phyloP scores from a whole-genome alignment of 1,140 invertebrate genomes.

The Pseudoatta argentina region DNA sequence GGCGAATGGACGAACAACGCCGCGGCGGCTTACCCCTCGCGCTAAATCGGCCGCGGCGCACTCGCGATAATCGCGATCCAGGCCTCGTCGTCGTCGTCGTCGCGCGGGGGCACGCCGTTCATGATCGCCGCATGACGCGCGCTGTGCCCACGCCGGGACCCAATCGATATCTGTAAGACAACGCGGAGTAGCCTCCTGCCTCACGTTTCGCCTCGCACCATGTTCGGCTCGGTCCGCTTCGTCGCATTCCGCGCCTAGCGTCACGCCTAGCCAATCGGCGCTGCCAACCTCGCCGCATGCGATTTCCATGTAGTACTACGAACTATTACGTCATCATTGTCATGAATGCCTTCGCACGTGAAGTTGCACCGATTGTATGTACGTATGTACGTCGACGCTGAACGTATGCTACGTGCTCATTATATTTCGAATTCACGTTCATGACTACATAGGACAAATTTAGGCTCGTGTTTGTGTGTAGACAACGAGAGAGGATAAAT shows the following conservation, averaged over 20 bases:
- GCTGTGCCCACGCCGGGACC: constrained; percentile 53
- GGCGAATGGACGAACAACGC: background rate
- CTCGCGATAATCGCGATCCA: constrained; percentile 5
- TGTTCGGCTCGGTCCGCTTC: constrained; percentile 71
- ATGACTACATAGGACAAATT: background rate
- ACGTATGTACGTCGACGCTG: no score
- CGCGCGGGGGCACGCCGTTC: constrained; percentile 53
- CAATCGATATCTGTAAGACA: constrained; percentile 80
- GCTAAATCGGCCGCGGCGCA: constrained; percentile 19
- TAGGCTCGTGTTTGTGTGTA: background rate
- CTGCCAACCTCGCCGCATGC: constrained; percentile 32
- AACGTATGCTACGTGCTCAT: background rate
- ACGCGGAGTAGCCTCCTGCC: constrained; percentile 61
- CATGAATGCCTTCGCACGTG: background rate
- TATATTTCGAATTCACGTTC: background rate
- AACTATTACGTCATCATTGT: no score
- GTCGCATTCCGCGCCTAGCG: constrained; percentile 67
- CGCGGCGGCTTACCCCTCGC: constrained; percentile 20
- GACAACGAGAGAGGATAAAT: background rate
- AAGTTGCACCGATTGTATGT: constrained; percentile 4
- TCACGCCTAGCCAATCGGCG: constrained; percentile 54
- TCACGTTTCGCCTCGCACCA: constrained; percentile 76
- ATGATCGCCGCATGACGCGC: constrained; percentile 71
- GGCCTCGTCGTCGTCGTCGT: constrained; percentile 31
- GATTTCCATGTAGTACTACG: background rate